phyloP scores from a whole-genome alignment of 2,888 invertebrate species.

The Litoditis marina region DNA sequence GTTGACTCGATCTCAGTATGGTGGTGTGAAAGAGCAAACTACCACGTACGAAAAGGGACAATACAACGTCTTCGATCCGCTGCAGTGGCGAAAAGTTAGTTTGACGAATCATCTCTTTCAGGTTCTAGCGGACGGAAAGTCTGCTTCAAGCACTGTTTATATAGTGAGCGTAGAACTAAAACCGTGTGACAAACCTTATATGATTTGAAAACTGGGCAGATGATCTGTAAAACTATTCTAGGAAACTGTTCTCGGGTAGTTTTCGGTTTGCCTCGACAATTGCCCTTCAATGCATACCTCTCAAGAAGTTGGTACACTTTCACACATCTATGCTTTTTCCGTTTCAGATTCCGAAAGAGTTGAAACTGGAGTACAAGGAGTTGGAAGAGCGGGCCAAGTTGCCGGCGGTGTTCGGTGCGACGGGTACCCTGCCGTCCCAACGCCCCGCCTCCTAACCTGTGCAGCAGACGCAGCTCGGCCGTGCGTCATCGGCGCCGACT shows the following conservation, averaged over 20 bases:
- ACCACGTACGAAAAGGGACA: slow-evolving; percentile 94
- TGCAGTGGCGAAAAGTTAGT: slow-evolving; percentile 91
- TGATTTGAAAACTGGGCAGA: no score
- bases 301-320: not conserved
- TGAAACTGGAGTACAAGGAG: slow-evolving; percentile 97
- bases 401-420: slow-evolving; percentile 21
- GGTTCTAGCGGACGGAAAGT: no score
- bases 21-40: slow-evolving; percentile 75
- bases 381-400: slow-evolving; percentile 81
- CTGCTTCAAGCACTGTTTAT: no score
- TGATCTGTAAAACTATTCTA: no score
- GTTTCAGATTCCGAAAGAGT: slow-evolving; percentile 77
- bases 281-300: slow-evolving; percentile 64
- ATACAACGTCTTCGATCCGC: slow-evolving; percentile 98
- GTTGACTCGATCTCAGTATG: slow-evolving; percentile 59
- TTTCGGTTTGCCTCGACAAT: no score
- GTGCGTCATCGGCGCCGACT: slow-evolving; percentile 5
- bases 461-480: slow-evolving; percentile 11
- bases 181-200: no score
- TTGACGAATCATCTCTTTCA: slow-evolving; percentile 20
- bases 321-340: not conserved
- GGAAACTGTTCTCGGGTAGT: not conserved
- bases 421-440: not conserved
- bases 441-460: slow-evolving; percentile 15
- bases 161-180: no score